These are phyloP conservation scores for Colletes collaris DNA, from an alignment of 2,888 invertebrate genomes.

Conservation along the genomic window DNA sequence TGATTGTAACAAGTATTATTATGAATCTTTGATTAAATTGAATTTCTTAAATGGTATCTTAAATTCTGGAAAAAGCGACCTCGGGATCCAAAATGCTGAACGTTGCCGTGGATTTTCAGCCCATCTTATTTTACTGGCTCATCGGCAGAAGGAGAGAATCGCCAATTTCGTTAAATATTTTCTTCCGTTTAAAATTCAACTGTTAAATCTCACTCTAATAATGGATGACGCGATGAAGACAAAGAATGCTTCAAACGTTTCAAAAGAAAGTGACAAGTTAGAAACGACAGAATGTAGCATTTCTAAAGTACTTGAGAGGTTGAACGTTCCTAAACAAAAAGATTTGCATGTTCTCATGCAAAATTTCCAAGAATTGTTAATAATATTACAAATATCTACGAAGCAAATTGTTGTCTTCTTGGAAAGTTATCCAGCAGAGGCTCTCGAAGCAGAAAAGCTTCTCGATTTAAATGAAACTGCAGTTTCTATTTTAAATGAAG, in stretches of 20 bases:
- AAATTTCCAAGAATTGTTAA: constrained; percentile 84
- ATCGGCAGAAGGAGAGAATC: constrained; percentile 87
- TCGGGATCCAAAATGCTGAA: constrained; percentile 92
- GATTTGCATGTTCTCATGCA: constrained; percentile 81
- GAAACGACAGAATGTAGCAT: background rate
- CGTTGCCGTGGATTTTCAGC: constrained; percentile 93
- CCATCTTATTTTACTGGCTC: constrained; percentile 89
- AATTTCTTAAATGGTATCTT: constrained; percentile 87
- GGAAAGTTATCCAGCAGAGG: constrained; percentile 85
- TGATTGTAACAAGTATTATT: constrained; percentile 90
- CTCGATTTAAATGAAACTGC: constrained; percentile 67
- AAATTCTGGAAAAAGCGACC: constrained; percentile 89
- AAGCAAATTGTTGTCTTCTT: constrained; percentile 89
- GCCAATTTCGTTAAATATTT: constrained; percentile 83
- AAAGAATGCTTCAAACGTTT: background rate
- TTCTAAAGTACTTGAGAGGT: background rate
- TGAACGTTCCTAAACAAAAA: constrained; percentile 74
- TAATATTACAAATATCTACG: constrained; percentile 85
- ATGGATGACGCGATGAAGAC: background rate
- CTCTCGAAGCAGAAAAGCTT: constrained; percentile 66
- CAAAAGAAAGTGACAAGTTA: background rate
- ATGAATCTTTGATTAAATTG: constrained; percentile 88
- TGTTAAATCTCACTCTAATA: constrained; percentile 64
- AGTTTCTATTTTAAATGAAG: constrained; percentile 71
- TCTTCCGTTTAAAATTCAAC: constrained; percentile 66